Base-by-base conservation (phyloP, 2,888 invertebrate species). In the Plebejus melissa region DNA sequence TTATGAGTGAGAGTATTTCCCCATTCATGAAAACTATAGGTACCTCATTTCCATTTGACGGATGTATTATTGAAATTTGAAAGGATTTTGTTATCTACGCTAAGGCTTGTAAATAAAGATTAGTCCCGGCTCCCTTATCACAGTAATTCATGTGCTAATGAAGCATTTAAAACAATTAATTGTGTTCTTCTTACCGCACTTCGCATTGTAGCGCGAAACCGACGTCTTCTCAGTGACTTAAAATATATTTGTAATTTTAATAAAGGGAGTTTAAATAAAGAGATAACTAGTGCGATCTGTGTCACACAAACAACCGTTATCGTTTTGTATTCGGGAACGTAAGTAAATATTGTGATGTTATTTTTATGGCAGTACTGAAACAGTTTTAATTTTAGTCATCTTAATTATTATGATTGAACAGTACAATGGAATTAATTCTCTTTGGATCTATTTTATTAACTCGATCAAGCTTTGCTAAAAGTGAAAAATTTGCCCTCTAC, bases 121-220 rank as follows among this genome's bases (percentile, higher is more conserved):
- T 80, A 79, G 76, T 75, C 76, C 78, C 75, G 75, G 71, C 57
- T 76, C 38, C 76, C 77, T 82, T 83, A 83, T 83, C 82, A 80
- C 69, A 38, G 74, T 22, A 22, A 22, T 80, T 80, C 78, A 81
- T 82, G 83, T 82, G 82, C 78, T 81, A 82, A 83, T 83, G 82
- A 80, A 77, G 78, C 70, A 74, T 78, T 79, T 76, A 78, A 79
- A 80, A 80, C 82, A 82, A 81, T 83, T 81, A 81, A 81, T 80
- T 75, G 76, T 77, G 76, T 75, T 75, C 60, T 76, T 77, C 77
- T 75, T 79, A 76, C 79, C 76, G 74, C 79, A 80, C 77, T 76
- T 79, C 77, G 77, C 75, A 13, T 74, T 74, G 78, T 78, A 79
- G 77, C 78, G 79, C 78, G 77, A 77, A 79, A 76, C 46, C 79